Conservation (phyloP, 2,113 vertebrate genomes). For the Varanus salvator region DNA sequence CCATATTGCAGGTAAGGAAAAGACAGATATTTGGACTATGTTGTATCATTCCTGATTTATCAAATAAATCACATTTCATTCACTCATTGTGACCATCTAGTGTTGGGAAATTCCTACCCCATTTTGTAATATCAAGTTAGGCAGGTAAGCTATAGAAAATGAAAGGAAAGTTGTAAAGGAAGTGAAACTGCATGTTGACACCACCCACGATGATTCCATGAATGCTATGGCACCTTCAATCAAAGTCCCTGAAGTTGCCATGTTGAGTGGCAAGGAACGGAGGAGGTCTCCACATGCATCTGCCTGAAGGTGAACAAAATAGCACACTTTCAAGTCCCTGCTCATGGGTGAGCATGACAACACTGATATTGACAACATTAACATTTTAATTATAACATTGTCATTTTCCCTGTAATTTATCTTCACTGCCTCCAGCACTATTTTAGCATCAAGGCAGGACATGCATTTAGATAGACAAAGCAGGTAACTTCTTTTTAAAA, state of each 20-base stretch:
- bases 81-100: not conserved
- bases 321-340: no score
- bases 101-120: not conserved
- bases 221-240: no score
- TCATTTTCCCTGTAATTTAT: not conserved
- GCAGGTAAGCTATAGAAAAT: not conserved
- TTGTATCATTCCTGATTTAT: not conserved
- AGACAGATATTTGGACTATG: not conserved
- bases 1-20: not conserved
- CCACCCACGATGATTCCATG: no score
- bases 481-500: not conserved
- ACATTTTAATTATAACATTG: no score
- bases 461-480: not conserved
- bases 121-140: not conserved
- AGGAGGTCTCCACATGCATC: no score
- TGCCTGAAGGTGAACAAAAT: no score
- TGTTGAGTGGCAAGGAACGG: no score
- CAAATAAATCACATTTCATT: not conserved
- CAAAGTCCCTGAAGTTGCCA: no score
- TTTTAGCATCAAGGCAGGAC: not conserved
- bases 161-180: not conserved
- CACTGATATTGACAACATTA: no score
- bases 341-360: no score
- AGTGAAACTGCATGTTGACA: no score
- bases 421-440: not conserved